Evolutionary conservation across 2,888 invertebrate species (phyloP).

Genomic region (Proisotoma minuta): DNA sequence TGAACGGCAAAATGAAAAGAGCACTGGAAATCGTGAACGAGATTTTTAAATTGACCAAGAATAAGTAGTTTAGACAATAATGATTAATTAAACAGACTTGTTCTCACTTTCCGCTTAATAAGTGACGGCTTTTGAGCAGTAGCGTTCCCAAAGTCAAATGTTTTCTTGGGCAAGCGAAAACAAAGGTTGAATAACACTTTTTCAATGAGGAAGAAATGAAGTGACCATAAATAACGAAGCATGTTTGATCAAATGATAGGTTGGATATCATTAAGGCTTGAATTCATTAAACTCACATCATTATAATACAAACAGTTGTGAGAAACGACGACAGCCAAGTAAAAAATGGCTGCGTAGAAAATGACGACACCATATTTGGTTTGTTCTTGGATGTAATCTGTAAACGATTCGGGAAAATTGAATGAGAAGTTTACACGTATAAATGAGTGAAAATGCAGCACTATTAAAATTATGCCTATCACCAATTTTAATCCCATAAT

Average conservation of each 20-base stretch:
- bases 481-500: no score
- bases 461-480: no score
- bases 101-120: not conserved
- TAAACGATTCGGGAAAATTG: slow-evolving; percentile 2
- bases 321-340: not conserved
- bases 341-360: not conserved
- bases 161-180: no score
- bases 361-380: not conserved
- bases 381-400: not conserved
- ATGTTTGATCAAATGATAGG: not conserved
- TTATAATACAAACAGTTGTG: not conserved
- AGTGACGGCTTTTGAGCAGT: no score
- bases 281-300: not conserved
- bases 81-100: slow-evolving; percentile 8
- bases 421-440: not conserved
- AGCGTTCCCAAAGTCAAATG: no score
- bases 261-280: slow-evolving; percentile 11
- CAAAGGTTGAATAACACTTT: no score
- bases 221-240: not conserved
- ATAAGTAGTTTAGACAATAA: no score
- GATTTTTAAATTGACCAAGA: no score
- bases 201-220: no score
- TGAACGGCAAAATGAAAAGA: no score
- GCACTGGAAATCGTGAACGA: no score
- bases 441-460: no score